phyloP scores from a whole-genome alignment of 1,140 invertebrate species.

The Micrasema longulum region DNA sequence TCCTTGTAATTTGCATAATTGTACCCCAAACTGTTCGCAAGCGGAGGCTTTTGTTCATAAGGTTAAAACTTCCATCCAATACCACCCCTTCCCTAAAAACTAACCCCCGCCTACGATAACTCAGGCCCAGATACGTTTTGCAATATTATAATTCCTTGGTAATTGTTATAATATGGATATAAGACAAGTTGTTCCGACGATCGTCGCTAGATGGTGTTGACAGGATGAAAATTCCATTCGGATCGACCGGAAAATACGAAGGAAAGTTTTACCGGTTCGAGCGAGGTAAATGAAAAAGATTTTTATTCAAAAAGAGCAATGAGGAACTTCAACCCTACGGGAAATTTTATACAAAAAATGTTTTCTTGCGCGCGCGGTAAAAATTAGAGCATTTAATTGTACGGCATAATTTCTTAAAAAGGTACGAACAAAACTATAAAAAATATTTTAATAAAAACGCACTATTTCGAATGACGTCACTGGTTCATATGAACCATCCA shows the following conservation, averaged over 20 bases:
- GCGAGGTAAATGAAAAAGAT: background rate
- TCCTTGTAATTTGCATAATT: slow-evolving; percentile 43
- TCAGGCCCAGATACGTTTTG: slow-evolving; percentile 23
- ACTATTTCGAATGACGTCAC: no score
- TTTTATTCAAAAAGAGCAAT: no score
- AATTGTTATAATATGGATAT: slow-evolving; percentile 55
- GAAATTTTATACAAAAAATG: no score
- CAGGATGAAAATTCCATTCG: slow-evolving; percentile 7
- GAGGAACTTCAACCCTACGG: no score
- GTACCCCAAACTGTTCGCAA: slow-evolving; percentile 23
- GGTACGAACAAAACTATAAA: no score
- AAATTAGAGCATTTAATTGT: no score
- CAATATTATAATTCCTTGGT: slow-evolving; percentile 50
- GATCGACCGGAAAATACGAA: background rate
- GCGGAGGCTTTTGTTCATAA: slow-evolving; percentile 25
- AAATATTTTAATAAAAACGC: no score
- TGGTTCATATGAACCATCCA: no score
- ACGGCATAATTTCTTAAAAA: no score
- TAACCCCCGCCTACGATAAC: background rate
- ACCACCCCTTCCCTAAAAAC: slow-evolving; percentile 25
- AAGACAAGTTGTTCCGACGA: slow-evolving; percentile 51
- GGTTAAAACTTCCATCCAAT: slow-evolving; percentile 2
- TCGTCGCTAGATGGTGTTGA: slow-evolving; percentile 43
- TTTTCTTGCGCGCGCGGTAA: no score
- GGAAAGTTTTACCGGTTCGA: background rate